Percentiles rank a stretch among this genome's conserved stretches.
These are phyloP conservation scores for Ormia ochracea DNA, from an alignment of 2,888 invertebrate species.

Conservation along the genomic window DNA sequence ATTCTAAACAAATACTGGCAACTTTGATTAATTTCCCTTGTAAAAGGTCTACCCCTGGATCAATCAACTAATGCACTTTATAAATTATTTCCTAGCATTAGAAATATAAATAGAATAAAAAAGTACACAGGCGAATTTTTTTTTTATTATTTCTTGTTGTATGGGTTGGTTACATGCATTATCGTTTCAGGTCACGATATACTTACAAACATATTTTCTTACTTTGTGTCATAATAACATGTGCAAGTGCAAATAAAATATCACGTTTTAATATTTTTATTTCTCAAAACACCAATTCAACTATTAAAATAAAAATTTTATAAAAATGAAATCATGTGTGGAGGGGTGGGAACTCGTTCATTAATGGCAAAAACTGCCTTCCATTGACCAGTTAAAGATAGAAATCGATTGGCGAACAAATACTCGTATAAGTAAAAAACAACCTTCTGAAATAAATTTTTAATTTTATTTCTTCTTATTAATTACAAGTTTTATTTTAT, in stretches of 20 bases:
- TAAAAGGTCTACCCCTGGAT: too few species aligned
- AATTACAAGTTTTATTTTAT: too few species aligned
- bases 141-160: too few species aligned
- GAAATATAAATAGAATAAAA: too few species aligned
- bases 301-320: background rate
- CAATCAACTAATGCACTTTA: too few species aligned
- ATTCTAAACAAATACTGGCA: too few species aligned
- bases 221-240: background rate
- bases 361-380: background rate
- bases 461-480: slow-evolving; percentile 8
- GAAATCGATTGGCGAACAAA: background rate
- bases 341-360: too few species aligned
- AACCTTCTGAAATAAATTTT: background rate
- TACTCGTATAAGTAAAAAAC: background rate
- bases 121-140: too few species aligned
- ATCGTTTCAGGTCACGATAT: too few species aligned
- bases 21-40: too few species aligned
- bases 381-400: background rate
- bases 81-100: too few species aligned
- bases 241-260: background rate
- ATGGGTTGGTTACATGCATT: too few species aligned
- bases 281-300: background rate
- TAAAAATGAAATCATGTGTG: background rate
- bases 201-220: background rate
- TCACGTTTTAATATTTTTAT: background rate